Evolutionary conservation across 2,888 invertebrate genomes (phyloP).

Genomic region (Harmothoe impar): DNA sequence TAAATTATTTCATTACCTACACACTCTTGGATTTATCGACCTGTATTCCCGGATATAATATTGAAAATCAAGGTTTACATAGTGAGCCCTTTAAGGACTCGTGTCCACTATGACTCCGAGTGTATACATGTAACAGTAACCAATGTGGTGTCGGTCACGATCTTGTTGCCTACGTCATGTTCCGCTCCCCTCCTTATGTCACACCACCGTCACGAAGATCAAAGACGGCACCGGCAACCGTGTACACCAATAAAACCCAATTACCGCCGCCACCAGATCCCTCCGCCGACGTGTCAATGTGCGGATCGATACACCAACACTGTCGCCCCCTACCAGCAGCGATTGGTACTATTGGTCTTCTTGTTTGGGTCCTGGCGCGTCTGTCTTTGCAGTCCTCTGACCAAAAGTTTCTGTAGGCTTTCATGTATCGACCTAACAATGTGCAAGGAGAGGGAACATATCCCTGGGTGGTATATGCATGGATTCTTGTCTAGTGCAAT

Average conservation of each 20-base stretch:
- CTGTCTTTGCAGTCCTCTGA: neutral
- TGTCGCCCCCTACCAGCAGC: constrained; percentile 5
- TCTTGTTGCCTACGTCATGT: neutral
- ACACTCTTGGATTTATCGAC: no score
- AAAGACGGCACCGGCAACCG: neutral
- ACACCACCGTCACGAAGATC: neutral
- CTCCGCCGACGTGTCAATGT: neutral
- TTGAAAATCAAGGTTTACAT: no score
- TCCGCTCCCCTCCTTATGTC: neutral
- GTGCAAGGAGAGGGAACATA: no score
- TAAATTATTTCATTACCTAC: no score
- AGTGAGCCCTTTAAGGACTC: no score
- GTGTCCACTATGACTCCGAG: no score
- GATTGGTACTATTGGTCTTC: constrained; percentile 32
- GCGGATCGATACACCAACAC: constrained; percentile 42
- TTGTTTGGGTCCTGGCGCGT: neutral
- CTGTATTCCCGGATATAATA: no score
- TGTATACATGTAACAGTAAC: no score
- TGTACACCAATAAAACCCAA: constrained; percentile 44
- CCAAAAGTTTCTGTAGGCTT: neutral
- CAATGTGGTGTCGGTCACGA: no score
- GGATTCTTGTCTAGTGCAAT: no score
- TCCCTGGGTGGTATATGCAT: no score
- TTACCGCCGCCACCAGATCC: constrained; percentile 40
- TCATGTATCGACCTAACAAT: no score